phyloP scores from a whole-genome alignment of 2,888 invertebrate genomes.

The Drosophila quinaria region DNA sequence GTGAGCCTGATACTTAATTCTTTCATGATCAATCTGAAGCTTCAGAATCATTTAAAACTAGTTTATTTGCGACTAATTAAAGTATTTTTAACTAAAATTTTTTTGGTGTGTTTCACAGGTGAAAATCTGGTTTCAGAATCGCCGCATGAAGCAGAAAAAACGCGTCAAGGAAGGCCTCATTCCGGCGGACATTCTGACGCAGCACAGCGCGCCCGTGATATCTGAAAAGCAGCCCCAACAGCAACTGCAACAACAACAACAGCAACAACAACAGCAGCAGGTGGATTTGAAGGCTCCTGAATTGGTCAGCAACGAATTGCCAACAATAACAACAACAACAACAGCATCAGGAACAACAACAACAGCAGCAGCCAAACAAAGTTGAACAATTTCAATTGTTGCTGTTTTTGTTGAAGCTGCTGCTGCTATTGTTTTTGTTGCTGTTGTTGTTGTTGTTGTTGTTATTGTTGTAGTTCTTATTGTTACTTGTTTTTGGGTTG shows the following conservation, averaged over 20 bases:
- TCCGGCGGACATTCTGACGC: constrained; percentile 87
- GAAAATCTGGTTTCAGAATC: constrained; percentile 99
- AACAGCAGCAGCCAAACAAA: constrained; percentile 57
- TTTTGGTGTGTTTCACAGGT: constrained; percentile 85
- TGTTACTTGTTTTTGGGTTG: constrained; percentile 32
- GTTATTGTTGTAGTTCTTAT: constrained; percentile 32
- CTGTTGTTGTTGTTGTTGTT: constrained; percentile 29
- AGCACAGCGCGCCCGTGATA: constrained; percentile 59
- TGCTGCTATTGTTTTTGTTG: constrained; percentile 28
- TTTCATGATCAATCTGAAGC: no score
- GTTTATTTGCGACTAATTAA: not conserved
- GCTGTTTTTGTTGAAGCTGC: constrained; percentile 16
- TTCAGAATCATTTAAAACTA: no score
- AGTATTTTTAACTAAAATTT: not conserved
- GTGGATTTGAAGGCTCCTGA: constrained; percentile 59
- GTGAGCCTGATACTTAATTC: not conserved
- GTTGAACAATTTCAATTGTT: constrained; percentile 56
- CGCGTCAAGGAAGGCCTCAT: constrained; percentile 97
- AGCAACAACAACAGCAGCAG: constrained; percentile 51
- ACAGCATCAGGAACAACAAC: constrained; percentile 32
- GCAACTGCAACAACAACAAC: constrained; percentile 52
- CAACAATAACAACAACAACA: constrained; percentile 40
- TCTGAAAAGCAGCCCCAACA: constrained; percentile 59
- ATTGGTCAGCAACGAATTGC: constrained; percentile 59
- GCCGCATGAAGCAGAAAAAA: constrained; percentile 99